Evolutionary conservation across 2,797 vertebrate species (phyloP).

Genomic region (Spinus olivaceus): DNA sequence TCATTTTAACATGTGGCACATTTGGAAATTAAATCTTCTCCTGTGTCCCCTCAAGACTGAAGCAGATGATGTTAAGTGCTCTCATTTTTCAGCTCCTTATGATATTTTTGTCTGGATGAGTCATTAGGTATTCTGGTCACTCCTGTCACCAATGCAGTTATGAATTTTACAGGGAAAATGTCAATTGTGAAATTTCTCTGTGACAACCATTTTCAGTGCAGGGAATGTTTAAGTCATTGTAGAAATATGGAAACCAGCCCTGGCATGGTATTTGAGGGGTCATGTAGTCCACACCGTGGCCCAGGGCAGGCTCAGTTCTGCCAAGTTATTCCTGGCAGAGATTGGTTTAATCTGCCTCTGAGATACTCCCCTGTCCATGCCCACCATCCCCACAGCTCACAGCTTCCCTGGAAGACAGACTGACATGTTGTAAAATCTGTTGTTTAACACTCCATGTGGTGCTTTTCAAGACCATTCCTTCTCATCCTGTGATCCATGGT

Average conservation of each 20-base stretch:
- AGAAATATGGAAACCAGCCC: neutral
- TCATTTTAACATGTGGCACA: neutral
- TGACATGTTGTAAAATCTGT: neutral
- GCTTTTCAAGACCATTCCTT: neutral
- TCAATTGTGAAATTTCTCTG: neutral
- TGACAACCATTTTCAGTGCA: neutral
- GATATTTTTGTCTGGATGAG: slow-evolving; percentile 40
- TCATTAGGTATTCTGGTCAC: slow-evolving; percentile 61
- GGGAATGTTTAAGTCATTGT: neutral
- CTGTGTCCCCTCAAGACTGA: neutral
- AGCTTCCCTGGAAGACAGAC: neutral
- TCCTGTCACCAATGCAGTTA: neutral
- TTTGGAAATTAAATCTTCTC: neutral
- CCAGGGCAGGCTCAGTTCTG: neutral
- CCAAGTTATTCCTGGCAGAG: neutral
- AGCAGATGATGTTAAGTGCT: slow-evolving; percentile 10
- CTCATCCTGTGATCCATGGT: neutral
- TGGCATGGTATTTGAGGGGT: neutral
- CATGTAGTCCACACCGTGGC: neutral
- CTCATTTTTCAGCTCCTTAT: slow-evolving; percentile 15
- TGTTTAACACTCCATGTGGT: neutral
- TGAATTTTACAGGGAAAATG: slow-evolving; percentile 28
- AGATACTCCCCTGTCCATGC: neutral
- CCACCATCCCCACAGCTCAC: accelerated
- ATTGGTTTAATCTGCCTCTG: neutral